These are phyloP conservation scores for Nemoura dubitans DNA, from an alignment of 2,888 invertebrate genomes.

Conservation along the genomic window DNA sequence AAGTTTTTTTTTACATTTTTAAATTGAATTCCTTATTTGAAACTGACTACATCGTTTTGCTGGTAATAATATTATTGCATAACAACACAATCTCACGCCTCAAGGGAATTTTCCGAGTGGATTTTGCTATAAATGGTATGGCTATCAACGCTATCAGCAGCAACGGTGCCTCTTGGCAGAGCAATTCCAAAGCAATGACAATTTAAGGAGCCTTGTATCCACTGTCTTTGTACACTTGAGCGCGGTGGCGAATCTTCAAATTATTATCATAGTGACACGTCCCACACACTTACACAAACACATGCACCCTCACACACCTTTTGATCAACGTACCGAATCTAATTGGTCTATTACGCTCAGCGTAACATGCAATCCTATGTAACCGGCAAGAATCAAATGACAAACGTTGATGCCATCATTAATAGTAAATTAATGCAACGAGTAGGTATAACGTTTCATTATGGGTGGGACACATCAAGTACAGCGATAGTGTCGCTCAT, in stretches of 20 bases:
- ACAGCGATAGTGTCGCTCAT: too few relatives aligned
- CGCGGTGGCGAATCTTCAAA: not conserved
- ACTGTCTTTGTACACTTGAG: not conserved
- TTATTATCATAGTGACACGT: not conserved
- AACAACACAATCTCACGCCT: too few relatives aligned
- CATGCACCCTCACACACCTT: not conserved
- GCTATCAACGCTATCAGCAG: too few relatives aligned
- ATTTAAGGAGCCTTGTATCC: not conserved
- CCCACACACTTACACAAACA: not conserved
- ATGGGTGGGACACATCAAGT: too few relatives aligned
- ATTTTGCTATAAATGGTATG: too few relatives aligned
- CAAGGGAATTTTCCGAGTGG: too few relatives aligned
- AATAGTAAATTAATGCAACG: not conserved
- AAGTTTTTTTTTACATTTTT: too few relatives aligned
- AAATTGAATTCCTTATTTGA: too few relatives aligned
- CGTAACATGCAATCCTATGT: not conserved
- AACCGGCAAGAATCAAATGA: not conserved
- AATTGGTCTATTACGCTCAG: not conserved
- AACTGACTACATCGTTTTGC: too few relatives aligned
- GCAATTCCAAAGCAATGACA: too few relatives aligned
- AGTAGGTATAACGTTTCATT: not conserved
- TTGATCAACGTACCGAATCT: not conserved
- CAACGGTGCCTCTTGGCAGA: too few relatives aligned
- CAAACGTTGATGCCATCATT: not conserved
- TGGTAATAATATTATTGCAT: too few relatives aligned